These are phyloP conservation scores for Anguilla obscura DNA, from an alignment of 2,797 vertebrate genomes.

Conservation along the genomic window DNA sequence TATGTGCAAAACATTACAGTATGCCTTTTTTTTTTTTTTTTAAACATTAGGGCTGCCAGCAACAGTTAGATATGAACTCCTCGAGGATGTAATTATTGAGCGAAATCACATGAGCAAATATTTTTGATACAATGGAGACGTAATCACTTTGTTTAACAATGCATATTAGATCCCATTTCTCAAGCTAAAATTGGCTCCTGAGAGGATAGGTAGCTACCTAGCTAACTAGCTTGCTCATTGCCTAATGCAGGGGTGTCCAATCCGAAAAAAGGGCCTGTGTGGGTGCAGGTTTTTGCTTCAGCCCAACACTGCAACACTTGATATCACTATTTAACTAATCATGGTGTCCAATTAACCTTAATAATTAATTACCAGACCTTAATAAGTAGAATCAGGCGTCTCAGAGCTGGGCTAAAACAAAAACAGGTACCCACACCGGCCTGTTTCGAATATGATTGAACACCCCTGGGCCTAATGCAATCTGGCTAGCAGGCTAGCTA, in stretches of 20 bases:
- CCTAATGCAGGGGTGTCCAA: not conserved
- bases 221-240: not conserved
- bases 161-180: not conserved
- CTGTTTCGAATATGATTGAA: too few species aligned
- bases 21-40: not conserved
- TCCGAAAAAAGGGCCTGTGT: too few species aligned
- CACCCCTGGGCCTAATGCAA: not conserved
- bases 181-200: not conserved
- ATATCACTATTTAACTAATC: too few species aligned
- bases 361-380: too few species aligned
- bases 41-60: not conserved
- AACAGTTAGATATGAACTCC: not conserved
- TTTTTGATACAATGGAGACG: not conserved
- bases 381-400: too few species aligned
- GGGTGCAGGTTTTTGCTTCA: too few species aligned
- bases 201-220: not conserved
- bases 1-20: too few species aligned
- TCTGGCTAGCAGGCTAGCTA: not conserved
- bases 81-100: not conserved
- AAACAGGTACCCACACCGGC: too few species aligned
- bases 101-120: not conserved
- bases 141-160: not conserved
- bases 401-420: too few species aligned
- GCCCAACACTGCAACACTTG: too few species aligned
- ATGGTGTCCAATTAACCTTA: too few species aligned